Conservation (phyloP, 2,797 vertebrate genomes). For the Arremon brunneinucha region DNA sequence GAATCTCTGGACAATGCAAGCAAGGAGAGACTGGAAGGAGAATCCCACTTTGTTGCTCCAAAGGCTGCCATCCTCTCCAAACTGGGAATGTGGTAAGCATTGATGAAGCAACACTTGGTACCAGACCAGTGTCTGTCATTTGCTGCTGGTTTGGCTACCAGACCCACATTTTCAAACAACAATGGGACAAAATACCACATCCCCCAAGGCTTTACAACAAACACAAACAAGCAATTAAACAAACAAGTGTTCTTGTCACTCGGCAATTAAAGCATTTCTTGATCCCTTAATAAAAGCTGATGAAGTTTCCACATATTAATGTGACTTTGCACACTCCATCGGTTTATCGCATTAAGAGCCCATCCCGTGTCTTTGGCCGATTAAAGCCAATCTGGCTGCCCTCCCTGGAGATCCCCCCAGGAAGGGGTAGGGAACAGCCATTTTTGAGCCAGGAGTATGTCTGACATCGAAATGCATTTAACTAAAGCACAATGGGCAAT, state of each 20-base stretch:
- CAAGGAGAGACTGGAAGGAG: neutral
- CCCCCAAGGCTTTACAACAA: conserved; percentile 18
- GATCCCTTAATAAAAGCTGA: conserved; percentile 14
- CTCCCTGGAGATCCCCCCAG: conserved; percentile 33
- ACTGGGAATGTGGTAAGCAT: accelerated
- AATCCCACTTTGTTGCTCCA: neutral
- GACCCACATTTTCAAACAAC: conserved; percentile 20
- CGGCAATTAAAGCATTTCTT: conserved; percentile 22
- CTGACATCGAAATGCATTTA: conserved; percentile 72
- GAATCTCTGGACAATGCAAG: neutral
- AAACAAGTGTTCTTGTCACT: conserved; percentile 40
- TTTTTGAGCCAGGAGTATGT: conserved; percentile 43
- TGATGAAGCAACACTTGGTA: neutral
- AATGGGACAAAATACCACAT: neutral
- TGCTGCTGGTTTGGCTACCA: neutral
- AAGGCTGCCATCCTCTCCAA: neutral
- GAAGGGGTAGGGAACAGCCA: conserved; percentile 10
- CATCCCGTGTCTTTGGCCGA: conserved; percentile 9
- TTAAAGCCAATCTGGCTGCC: conserved; percentile 27
- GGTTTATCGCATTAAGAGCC: conserved; percentile 13
- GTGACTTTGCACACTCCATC: neutral
- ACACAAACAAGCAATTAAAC: conserved; percentile 49
- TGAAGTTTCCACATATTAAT: conserved; percentile 27
- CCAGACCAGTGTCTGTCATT: neutral
- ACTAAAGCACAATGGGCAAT: conserved; percentile 61